Base-by-base conservation (phyloP, 2,888 invertebrate species). In the Nebria salina region DNA sequence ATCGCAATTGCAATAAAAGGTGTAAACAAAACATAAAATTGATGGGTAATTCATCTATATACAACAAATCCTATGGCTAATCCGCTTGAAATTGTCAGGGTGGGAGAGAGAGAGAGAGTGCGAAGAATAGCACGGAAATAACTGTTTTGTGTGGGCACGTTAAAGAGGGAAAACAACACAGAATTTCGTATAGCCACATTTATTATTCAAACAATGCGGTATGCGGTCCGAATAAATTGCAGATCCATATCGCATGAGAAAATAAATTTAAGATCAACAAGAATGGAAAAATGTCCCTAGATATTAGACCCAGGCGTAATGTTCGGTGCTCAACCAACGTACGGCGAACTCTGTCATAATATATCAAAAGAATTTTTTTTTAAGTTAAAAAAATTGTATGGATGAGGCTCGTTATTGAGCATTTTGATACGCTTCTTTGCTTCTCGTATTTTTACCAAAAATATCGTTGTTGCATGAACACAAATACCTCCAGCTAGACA, bases 251-350 rank as follows among this genome's bases (percentile, higher is more conserved):
- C 75, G 79, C 68, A 74, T 66, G 79, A 75, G 79, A 79, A 66
- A 79, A 79, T 79, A 75, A 74, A 79, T 79, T 75, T 75, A 79
- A 79, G 74, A 79, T 79, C 79, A 79, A 79, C 79, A 79, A 74
- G 75, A 79, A 75, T 79, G 79, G 79, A 79, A 79, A 79, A 79
- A 78, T 72, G 77, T 72, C 72, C 77, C 77, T 64, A 72, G 77
- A 72, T 78, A 78, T 78, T 78, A 78, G 64, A 42, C 43, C 43
- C 43, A 42, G 11, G 43, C 42, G 25, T 11, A 15, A 9, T 68
- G 68, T 26, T 68, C 15, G 68, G 68, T 43, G 43, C 43, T 9
- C 43, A 43, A 9, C 43, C 43, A 68, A 2, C 26, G 68, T 68
- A 20, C 25, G 68, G 68, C n/a, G 41, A 66, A 68, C 74, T 65